Evolutionary conservation across 2,113 vertebrate species (phyloP), one percentile per base, ranked within the genome.

Genomic region (Falco punctatus): DNA sequence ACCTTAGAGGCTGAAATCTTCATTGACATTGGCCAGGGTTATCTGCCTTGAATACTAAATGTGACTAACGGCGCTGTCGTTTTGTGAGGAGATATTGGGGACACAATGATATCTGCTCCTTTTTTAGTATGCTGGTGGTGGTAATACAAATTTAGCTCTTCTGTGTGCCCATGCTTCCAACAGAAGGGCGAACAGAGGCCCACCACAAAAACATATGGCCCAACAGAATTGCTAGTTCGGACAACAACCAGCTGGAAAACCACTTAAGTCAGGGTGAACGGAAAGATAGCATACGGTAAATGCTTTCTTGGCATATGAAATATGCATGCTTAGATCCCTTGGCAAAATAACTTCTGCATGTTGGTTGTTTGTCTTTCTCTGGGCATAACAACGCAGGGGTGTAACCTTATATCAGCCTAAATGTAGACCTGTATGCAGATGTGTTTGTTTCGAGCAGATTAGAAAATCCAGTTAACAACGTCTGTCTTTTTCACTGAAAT

Each of bases 281-380:
- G 88, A 42, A 42, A 77, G 75, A 15, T n/a, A 94, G 79, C 88
- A 83, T 78, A 81, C 1, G 12, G 92, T 77, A 96, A 86, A 73
- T 64, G 69, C 92, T 92, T 88, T 93, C 64, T 61, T 91, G 88
- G 75, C 75, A 27, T 64, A 27, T 78, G 82, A 92, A 93, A 81
- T 93, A 80, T 59, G 72, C 55, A 51, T 77, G 48, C 58, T 59
- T 80, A 38, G 67, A 48, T 90, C 51, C 62, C 52, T 80, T 88
- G 82, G 82, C 88, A 86, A 81, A 90, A 28, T 49, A 93, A 4
- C 48, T 73, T 77, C 44, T 82, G 27, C 8, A 1, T 79, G n/a
- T 32, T 59, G 64, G 33, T 86, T 86, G 72, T 72, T 64, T 92
- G 49, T 82, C 38, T 86, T 70, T 81, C 30, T 69, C 35, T 2